Base-by-base conservation (phyloP, 2,797 vertebrate genomes). In the Monodelphis domestica region DNA sequence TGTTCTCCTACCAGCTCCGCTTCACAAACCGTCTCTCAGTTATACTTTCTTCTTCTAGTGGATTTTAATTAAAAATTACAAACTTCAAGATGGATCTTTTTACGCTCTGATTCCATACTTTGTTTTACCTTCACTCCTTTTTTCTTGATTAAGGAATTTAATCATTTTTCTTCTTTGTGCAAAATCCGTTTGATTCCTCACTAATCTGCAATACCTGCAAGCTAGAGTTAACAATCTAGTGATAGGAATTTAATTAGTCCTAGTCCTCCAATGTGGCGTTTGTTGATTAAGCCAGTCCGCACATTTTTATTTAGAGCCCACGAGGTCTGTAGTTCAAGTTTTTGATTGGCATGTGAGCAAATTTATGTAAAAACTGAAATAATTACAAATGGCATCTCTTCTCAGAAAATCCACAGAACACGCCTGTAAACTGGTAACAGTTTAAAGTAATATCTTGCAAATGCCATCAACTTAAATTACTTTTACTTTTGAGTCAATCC, bases 191-290 rank as follows among this genome's bases (percentile, higher is more conserved):
- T 87, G 26, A 78, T 92, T 90, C 91, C 53, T 78, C 38, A 78
- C 78, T 78, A 45, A 78, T 78, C 38, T 87, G 90, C 59, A 45
- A 70, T 89, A 55, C 26, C 12, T 57, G 38, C 59, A 90, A 54
- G 70, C 53, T 87, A 24, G 38, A 63, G 5, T 88, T 93, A 93
- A 89, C 87, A 53, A 88, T 92, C 88, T 2, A 94, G 92, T 92
- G 17, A 56, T 55, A 17, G 87, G 29, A 84, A 29, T 92, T 95
- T 94, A 63, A 87, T 0, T 12, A 92, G 0, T 88, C 14, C 54
- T 87, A 14, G 12, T 90, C 84, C 54, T 28, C 53, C 89, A 54
- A 92, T 26, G 10, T 29, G 54, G 51, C 50, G 50, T 91, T 87
- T 84, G 12, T 59, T 70, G 53, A 87, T 53, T 88, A 91, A 90